Evolutionary conservation across 2,113 vertebrate species (phyloP).

Genomic region (Neofelis nebulosa): DNA sequence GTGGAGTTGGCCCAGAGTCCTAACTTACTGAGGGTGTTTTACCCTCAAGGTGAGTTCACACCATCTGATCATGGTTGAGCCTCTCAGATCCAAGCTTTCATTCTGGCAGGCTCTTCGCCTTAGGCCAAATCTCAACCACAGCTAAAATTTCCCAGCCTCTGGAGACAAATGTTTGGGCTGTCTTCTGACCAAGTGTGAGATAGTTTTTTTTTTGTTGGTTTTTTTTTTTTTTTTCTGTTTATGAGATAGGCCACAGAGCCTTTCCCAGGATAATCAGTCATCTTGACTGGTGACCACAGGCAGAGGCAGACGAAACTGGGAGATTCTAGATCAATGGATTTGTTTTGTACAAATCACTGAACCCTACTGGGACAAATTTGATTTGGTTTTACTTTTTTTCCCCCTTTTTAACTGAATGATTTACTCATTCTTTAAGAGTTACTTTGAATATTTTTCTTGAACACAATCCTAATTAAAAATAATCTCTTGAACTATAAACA

Average conservation of each 20-base stretch:
- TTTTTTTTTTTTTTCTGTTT: conserved; percentile 6
- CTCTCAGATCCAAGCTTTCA: not conserved
- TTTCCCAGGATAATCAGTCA: conserved; percentile 62
- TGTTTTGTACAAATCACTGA: conserved; percentile 44
- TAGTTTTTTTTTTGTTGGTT: not conserved
- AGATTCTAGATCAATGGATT: conserved; percentile 46
- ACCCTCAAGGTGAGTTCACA: not conserved
- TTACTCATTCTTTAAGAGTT: conserved; percentile 47
- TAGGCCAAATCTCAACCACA: conserved; percentile 41
- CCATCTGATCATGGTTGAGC: not conserved
- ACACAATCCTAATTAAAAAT: conserved; percentile 48
- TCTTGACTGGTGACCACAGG: conserved; percentile 49
- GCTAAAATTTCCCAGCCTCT: conserved; percentile 58
- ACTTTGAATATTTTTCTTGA: conserved; percentile 42
- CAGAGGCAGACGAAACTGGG: conserved; percentile 15
- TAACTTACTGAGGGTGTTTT: not conserved
- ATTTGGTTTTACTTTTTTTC: not conserved
- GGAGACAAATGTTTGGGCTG: not conserved
- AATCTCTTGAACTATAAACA: conserved; percentile 25
- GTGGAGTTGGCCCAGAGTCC: not conserved
- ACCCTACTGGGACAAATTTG: not conserved
- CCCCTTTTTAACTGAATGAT: not conserved
- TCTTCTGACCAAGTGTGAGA: conserved; percentile 47
- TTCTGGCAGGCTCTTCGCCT: not conserved
- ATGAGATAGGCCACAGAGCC: not conserved